Conservation (phyloP, 37 sponge, comb jelly and placozoan species). For the Theonella swinhoei region DNA sequence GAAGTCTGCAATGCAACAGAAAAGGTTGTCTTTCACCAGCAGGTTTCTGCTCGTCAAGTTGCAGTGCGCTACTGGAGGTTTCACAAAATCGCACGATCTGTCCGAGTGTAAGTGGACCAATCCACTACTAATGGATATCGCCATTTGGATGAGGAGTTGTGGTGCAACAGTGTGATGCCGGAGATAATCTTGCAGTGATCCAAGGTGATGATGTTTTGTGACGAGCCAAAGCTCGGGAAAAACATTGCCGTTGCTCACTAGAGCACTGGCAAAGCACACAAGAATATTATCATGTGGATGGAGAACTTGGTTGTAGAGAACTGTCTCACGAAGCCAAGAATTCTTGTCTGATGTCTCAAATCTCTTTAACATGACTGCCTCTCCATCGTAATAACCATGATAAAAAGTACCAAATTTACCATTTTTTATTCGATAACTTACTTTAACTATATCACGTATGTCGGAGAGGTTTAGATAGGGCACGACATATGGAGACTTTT, state of each 20-base stretch:
- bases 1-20: constrained; percentile 92
- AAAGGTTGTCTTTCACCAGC: constrained; percentile 75
- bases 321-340: constrained; percentile 80
- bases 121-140: constrained; percentile 51
- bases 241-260: constrained; percentile 65
- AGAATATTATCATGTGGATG: constrained; percentile 84
- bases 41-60: constrained; percentile 92
- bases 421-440: constrained; percentile 68
- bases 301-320: constrained; percentile 70
- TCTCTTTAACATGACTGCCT: constrained; percentile 87
- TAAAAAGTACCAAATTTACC: constrained; percentile 89
- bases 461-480: too few relatives aligned
- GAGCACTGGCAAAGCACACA: constrained; percentile 36
- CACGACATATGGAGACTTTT: too few relatives aligned
- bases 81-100: constrained; percentile 56
- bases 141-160: constrained; percentile 27
- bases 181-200: constrained; percentile 80
- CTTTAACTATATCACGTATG: not conserved
- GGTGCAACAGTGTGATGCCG: constrained; percentile 36
- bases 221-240: constrained; percentile 90
- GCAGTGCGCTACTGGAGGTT: constrained; percentile 80
- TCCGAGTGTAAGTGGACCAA: constrained; percentile 79
- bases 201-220: constrained; percentile 69
- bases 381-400: constrained; percentile 66
- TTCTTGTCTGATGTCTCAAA: constrained; percentile 76